Percentiles rank a stretch among this genome's conserved stretches.
These are phyloP conservation scores for Enoplolaimus lenunculus DNA, from an alignment of 2,888 invertebrate genomes.

Conservation along the genomic window DNA sequence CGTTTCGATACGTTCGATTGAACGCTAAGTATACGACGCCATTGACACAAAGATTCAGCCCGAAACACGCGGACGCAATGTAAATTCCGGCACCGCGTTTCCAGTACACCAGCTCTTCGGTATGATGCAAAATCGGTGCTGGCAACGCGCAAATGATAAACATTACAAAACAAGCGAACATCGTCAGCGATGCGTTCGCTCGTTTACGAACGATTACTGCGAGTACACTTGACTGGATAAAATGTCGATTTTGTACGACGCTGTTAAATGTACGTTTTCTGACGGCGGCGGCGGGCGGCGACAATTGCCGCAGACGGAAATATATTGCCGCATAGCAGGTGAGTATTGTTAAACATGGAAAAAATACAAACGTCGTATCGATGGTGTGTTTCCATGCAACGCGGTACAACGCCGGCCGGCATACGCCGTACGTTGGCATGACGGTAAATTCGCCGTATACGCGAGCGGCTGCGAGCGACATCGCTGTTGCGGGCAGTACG, in stretches of 20 bases:
- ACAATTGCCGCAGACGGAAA: neutral
- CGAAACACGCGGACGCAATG: neutral
- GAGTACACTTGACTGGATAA: too few species aligned
- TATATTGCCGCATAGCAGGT: neutral
- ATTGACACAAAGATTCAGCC: neutral
- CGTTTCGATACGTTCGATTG: neutral
- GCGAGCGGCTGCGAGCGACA: neutral
- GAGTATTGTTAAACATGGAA: conserved; percentile 8
- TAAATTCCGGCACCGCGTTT: neutral
- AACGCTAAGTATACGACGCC: neutral
- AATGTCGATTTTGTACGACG: neutral
- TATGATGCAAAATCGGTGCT: neutral
- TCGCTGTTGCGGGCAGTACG: neutral
- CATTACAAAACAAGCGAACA: neutral
- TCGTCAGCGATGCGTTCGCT: conserved; percentile 11
- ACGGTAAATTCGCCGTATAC: conserved; percentile 4
- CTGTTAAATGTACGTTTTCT: too few species aligned
- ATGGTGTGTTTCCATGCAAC: neutral
- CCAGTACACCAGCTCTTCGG: neutral
- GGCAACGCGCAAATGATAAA: conserved; percentile 4
- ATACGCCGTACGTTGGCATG: conserved; percentile 8
- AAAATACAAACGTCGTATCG: neutral
- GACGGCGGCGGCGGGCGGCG: too few species aligned
- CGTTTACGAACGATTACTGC: neutral
- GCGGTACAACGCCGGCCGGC: neutral